Conservation (phyloP, 1,140 invertebrate species). For the Ladona fulva region DNA sequence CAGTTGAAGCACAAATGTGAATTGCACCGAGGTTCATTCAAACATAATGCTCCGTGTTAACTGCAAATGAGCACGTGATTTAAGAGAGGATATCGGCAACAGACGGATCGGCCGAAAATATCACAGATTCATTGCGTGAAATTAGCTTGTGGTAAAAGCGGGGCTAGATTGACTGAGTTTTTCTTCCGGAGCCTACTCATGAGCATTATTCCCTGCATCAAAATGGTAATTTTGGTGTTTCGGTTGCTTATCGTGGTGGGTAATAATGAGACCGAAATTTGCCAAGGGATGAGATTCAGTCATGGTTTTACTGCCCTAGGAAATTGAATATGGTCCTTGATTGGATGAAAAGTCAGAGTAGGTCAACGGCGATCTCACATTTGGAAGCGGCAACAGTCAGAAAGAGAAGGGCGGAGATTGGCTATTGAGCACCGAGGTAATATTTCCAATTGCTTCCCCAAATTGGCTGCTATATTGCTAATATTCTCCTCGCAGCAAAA, state of each 20-base stretch:
- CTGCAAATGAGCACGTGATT: no score
- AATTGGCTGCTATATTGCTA: slow-evolving; percentile 1
- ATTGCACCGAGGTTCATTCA: no score
- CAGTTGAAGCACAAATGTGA: no score
- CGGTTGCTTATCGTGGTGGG: not conserved
- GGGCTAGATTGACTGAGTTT: no score
- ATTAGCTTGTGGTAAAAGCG: no score
- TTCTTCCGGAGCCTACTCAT: no score
- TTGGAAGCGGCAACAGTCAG: not conserved
- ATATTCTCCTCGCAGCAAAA: not conserved
- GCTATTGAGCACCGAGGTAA: not conserved
- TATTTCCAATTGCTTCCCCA: not conserved
- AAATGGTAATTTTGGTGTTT: slow-evolving; percentile 10
- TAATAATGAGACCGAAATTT: not conserved
- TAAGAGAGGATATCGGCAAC: no score
- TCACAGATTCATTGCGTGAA: no score
- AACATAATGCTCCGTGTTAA: no score
- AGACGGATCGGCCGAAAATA: no score
- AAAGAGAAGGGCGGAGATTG: not conserved
- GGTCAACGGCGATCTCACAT: not conserved
- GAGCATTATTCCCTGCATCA: not conserved
- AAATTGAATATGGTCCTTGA: not conserved
- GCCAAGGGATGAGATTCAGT: not conserved
- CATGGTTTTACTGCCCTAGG: not conserved
- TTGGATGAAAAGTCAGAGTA: not conserved